phyloP scores from a whole-genome alignment of 2,797 vertebrate species.

The Synanceia verrucosa region DNA sequence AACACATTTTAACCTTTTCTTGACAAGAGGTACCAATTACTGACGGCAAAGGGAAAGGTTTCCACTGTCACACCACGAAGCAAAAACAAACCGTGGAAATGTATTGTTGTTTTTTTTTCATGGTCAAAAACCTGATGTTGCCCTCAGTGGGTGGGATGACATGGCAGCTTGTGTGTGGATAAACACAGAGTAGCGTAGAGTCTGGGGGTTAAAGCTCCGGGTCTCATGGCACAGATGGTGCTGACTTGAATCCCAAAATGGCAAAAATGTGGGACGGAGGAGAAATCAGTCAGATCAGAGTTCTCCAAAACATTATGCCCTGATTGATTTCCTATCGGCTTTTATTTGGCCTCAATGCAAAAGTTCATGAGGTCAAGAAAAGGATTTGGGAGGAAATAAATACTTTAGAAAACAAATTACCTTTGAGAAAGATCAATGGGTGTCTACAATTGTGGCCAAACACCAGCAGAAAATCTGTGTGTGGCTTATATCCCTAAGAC shows the following conservation, averaged over 20 bases:
- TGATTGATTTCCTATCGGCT: not conserved
- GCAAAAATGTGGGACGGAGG: not conserved
- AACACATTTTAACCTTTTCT: conserved; percentile 54
- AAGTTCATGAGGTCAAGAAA: not conserved
- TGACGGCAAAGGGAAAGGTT: conserved; percentile 44
- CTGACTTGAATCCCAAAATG: not conserved
- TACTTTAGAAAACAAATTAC: not conserved
- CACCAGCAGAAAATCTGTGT: not conserved
- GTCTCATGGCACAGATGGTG: not conserved
- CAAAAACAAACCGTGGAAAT: conserved; percentile 22
- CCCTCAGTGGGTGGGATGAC: not conserved
- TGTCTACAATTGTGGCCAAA: not conserved
- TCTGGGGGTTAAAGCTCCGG: not conserved
- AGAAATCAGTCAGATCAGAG: not conserved
- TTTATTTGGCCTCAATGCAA: not conserved
- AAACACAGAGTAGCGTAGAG: not conserved
- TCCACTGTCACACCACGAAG: conserved; percentile 54
- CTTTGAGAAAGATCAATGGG: not conserved
- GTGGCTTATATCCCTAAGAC: not conserved
- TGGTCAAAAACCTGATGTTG: conserved; percentile 31
- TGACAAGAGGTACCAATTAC: conserved; percentile 63
- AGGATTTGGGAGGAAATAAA: not conserved
- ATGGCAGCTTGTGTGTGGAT: not conserved
- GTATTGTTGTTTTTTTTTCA: conserved; percentile 6
- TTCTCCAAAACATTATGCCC: not conserved